Evolutionary conservation across 2,888 invertebrate genomes (phyloP), one percentile per base, ranked within the genome.

Genomic region (Colostygia pectinataria): DNA sequence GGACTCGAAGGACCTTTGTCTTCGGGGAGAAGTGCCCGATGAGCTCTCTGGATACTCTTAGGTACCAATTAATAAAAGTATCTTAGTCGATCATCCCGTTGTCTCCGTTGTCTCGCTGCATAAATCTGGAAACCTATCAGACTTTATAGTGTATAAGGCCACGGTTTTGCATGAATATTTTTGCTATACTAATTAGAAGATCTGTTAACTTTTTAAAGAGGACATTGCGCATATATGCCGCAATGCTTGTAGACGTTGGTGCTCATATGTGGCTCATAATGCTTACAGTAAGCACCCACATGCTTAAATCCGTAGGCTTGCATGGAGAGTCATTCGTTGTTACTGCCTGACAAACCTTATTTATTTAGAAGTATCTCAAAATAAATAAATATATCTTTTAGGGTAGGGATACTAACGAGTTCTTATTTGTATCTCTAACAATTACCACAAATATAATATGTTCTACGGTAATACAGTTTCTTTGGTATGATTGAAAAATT

Each of bases 1-100:
- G 81, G 81, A 81, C 82, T 76, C 77, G 66, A 71, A 70, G 77
- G 77, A 82, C 81, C 86, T 85, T 84, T 85, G 85, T 83, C 85
- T 86, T 85, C 75, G 66, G 81, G 80, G 83, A 81, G 79, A 80
- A 83, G 80, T 82, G 70, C 77, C 81, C 85, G 80, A 82, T 80
- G 80, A 85, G 80, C 81, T 73, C 80, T 77, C 70, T 73, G 77
- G 78, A 76, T 83, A 81, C 74, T 74, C 75, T 74, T 65, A 62
- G 61, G 61, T 69, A 80, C 75, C 82, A 85, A 86, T 85, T 84
- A 86, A 75, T 73, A 71, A 71, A 71, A 77, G 73, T 76, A 81
- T 76, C 75, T 74, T 65, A 68, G 62, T 67, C 63, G 56, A 74
- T 69, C 66, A 65, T 64, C 68, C 70, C 67, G 70, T 70, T 71